Evolutionary conservation across 2,113 vertebrate species (phyloP), one percentile per base, ranked within the genome.

Genomic region (Procapra przewalskii): DNA sequence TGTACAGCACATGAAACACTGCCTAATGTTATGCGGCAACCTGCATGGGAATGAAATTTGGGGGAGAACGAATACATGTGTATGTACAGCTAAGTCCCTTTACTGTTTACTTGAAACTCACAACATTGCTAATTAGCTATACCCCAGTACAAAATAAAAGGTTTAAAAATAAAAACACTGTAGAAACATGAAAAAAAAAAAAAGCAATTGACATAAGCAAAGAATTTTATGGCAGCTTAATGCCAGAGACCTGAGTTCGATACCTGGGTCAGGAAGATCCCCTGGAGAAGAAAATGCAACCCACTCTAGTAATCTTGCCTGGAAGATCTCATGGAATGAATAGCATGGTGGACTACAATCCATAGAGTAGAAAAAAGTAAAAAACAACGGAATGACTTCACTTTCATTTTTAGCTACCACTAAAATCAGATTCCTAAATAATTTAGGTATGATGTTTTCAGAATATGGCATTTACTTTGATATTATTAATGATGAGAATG

Each of bases 171-270:
- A 25, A 27, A 75, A 75, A 43, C 71, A 75, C 21, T 75, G 36
- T 43, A 43, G 6, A 25, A 43, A 75, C 36, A 75, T 12, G n/a
- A 9, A n/a, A 11, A 11, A 36, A 10, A 40, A 40, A 23, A 55
- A 87, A 90, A 55, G 5, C 29, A 96, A 62, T 62, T 62, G 77
- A 67, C 25, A 80, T 21, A 62, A 84, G 27, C 3, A 62, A 43
- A 71, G 9, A 54, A 55, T 40, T 40, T 43, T 23, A 48, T 55
- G 10, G 33, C 59, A 52, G 43, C 19, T n/a, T 33, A 71, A 36
- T 36, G 19, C 19, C 0, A 0, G 67, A 71, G 19, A 71, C 19
- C 19, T 36, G 67, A 71, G 2, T 36, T 71, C 0, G 0, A 36
- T 23, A 19, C n/a, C n/a, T 67, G 33, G 64, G 33, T 67, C 33